Base-by-base conservation (phyloP, 1,140 invertebrate genomes). In the Anadara kagoshimensis region DNA sequence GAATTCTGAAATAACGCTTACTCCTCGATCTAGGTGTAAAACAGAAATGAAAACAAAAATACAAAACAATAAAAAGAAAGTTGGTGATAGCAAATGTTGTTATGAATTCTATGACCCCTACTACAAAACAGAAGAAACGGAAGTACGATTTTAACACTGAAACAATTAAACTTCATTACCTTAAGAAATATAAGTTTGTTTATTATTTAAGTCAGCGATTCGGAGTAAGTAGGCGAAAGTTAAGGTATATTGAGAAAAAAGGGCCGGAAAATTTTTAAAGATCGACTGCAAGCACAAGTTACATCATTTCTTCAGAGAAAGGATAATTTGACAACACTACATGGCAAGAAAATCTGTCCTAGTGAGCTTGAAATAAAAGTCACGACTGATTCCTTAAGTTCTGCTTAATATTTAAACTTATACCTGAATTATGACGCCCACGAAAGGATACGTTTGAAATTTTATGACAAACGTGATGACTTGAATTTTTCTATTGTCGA, bases 281-380 rank as follows among this genome's bases (percentile, higher is more conserved):
- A 64, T 24, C 44, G 26, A 4, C 12, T 10, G 43, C 24, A 64
- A 16, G 22, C 10, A 12, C n/a, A 49, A 18, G 54, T 26, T 26
- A 57, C 29, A 26, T 41, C 29, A n/a, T 68, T 68, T 36, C 16
- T 68, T 3, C 44, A 45, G 5, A 8, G 66, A 43, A 61, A 71
- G 29, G 59, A 71, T n/a, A 71, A 64, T 20, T 47, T 18, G 20
- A 44, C 59, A n/a, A 43, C 44, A 20, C 5, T 71, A 18, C 41
- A 26, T 63, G 36, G 61, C 16, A 70, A 71, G 49, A 70, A 59
- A 54, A 43, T 18, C 20, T 54, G 22, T 18, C 41, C 22, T n/a
- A 58, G 11, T 20, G 56, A 53, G n/a, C 56, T n/a, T 49, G 43
- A 54, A 47, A 70, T 51, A 59, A 41, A 43, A 24, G 44, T 70